Base-by-base conservation (phyloP, 92 coral and sea anemone species). In the Epizoanthus ramosus region DNA sequence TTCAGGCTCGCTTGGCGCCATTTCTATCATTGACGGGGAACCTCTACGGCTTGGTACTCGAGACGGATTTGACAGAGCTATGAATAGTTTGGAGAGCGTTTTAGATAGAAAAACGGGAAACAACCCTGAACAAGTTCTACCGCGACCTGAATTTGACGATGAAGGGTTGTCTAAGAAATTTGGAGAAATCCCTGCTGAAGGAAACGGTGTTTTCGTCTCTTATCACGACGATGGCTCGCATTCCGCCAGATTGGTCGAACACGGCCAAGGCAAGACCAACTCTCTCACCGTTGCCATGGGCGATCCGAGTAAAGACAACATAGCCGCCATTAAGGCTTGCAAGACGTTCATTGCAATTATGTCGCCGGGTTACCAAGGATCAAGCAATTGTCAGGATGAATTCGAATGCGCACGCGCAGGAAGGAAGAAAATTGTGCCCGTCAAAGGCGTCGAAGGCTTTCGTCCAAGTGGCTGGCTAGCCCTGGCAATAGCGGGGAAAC, bases 381-480 rank as follows among this genome's bases (percentile, higher is more conserved):
- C 91, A 23, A 54, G 66, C 12, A 73, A 81, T 63, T 70, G 89
- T 76, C 96, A 87, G 81, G 88, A 87, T 47, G 89, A 88, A 47
- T 92, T 87, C 67, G 96, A 92, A 74, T 81, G 57, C 58, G 96
- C 96, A 41, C 67, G 96, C 45, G 86, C 87, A 5, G 56, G 83
- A 60, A 83, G 84, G 37, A 92, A 92, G 88, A 59, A 84, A 21
- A 90, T 92, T 12, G 82, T 92, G 41, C 96, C 96, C 4, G 96
- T 92, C 54, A 92, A 90, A 43, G 96, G 96, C 10, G 75, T 69
- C 3, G 88, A 85, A 18, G 87, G 85, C 28, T 92, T 84, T 68
- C 88, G 88, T 68, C 95, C 92, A 10, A 70, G 88, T 74, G 90
- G 92, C n/a, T 92, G 95, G 92, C 82, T 92, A 12, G 87, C 95